Evolutionary conservation across 2,113 vertebrate species (phyloP), one percentile per base, ranked within the genome.

Genomic region (Galbula dea): DNA sequence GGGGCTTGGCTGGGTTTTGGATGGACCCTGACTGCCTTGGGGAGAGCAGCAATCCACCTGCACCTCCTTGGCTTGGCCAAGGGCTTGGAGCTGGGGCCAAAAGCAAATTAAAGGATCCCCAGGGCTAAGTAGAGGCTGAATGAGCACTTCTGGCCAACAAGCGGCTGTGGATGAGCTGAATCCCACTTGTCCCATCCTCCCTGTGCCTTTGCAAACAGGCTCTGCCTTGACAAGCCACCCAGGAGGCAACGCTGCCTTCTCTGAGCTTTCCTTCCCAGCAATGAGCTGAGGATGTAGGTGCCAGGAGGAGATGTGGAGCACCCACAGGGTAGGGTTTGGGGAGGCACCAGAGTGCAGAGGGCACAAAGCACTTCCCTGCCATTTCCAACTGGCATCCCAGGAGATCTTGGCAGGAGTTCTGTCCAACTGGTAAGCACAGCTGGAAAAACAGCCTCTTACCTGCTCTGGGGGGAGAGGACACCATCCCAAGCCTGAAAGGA

Each of bases 1-100:
- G 4, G 51, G 79, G 59, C 24, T 7, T 49, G 36, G 34, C 58
- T 75, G 71, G 71, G 71, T 46, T 72, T 79, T 20, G 57, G 75
- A 73, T 76, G 76, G 82, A 89, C 62, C 63, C 86, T 16, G 41
- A 48, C 29, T 21, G 51, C 85, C 80, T 77, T 1, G 7, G 80
- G 78, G 75, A 89, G 66, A 92, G 72, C 62, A 23, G 63, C 12
- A 20, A 83, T 55, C 75, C 95, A 93, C 89, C 95, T 93, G 92
- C 88, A 80, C 18, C 8, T 37, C 83, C 43, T 82, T 12, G 14
- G 21, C 85, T 80, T 3, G 29, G 86, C 83, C 66, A 26, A 55
- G 45, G 49, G 61, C 41, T 84, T 19, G 29, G 76, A 86, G 11
- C 69, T 29, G 46, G 7, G 29, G 67, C 83, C 65, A 92, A 69